phyloP scores from a whole-genome alignment of 1,140 invertebrate species.

The Nixonia krombeini region DNA sequence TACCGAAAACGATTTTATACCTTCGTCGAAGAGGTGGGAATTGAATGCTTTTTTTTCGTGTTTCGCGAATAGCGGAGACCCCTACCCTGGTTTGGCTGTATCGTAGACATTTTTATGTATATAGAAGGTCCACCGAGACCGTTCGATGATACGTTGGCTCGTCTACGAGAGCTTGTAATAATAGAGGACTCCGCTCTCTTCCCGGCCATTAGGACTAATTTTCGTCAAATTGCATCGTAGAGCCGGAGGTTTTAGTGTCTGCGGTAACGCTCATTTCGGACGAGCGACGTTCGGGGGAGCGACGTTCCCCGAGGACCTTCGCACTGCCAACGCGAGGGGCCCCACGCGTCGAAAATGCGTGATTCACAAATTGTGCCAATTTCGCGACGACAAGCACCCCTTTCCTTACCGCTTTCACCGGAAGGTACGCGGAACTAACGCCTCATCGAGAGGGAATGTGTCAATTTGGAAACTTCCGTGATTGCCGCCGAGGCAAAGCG shows the following conservation, averaged over 20 bases:
- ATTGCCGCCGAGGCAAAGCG: no score
- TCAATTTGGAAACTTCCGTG: conserved; percentile 41
- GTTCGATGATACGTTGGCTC: conserved; percentile 34
- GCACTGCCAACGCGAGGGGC: conserved; percentile 44
- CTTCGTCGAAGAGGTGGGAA: no score
- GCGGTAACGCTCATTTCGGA: conserved; percentile 46
- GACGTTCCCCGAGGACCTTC: conserved; percentile 47
- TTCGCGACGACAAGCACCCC: conserved; percentile 43
- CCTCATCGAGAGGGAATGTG: conserved; percentile 43
- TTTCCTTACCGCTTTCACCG: conserved; percentile 39
- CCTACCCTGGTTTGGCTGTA: no score
- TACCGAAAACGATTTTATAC: no score
- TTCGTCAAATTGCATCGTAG: conserved; percentile 62
- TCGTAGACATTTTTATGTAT: no score
- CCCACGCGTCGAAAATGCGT: conserved; percentile 51
- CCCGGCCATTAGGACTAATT: conserved; percentile 63
- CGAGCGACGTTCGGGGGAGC: conserved; percentile 31
- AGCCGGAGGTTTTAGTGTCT: conserved; percentile 45
- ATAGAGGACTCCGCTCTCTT: conserved; percentile 47
- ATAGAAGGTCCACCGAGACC: conserved; percentile 18
- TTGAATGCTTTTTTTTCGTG: no score
- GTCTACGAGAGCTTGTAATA: conserved; percentile 39
- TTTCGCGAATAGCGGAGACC: no score
- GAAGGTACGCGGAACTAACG: conserved; percentile 46
- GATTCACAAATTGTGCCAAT: conserved; percentile 57